These are phyloP conservation scores for Apocheima hispidaria DNA, from an alignment of 2,888 invertebrate genomes.

Conservation along the genomic window DNA sequence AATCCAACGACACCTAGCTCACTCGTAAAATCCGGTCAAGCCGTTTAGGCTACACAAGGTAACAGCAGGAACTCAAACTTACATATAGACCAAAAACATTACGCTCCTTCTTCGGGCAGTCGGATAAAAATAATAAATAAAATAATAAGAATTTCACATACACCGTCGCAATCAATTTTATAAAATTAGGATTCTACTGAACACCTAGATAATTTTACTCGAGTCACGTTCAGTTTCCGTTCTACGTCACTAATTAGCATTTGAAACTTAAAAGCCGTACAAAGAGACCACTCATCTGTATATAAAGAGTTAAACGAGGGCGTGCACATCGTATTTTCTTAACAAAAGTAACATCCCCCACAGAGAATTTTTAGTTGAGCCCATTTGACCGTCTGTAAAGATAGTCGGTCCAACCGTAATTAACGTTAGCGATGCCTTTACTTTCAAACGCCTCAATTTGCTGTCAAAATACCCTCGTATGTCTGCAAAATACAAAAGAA, in stretches of 20 bases:
- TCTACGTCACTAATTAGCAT: constrained; percentile 19
- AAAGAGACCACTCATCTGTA: not conserved
- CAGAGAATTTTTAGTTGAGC: not conserved
- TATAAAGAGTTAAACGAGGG: not conserved
- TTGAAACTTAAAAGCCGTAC: not conserved
- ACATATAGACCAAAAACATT: too few relatives aligned
- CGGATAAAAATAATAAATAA: not conserved
- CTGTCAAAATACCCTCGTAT: constrained; percentile 35
- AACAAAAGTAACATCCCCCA: not conserved
- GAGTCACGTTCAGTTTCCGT: constrained; percentile 13
- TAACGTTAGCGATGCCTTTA: constrained; percentile 40
- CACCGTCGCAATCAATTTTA: not conserved
- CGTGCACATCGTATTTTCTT: not conserved
- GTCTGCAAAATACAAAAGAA: constrained; percentile 45
- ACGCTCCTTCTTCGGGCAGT: too few relatives aligned
- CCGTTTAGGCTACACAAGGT: too few relatives aligned
- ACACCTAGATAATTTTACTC: not conserved
- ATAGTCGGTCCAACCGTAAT: constrained; percentile 15
- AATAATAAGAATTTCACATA: not conserved
- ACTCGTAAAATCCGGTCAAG: too few relatives aligned
- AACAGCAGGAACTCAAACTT: too few relatives aligned
- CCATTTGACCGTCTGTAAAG: not conserved
- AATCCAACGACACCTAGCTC: too few relatives aligned
- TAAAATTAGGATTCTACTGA: not conserved
- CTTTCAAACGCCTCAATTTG: constrained; percentile 34